Percentiles rank a stretch among this genome's conserved stretches.
Evolutionary conservation across 2,113 vertebrate species (phyloP).

Genomic region (Archilochus colubris): DNA sequence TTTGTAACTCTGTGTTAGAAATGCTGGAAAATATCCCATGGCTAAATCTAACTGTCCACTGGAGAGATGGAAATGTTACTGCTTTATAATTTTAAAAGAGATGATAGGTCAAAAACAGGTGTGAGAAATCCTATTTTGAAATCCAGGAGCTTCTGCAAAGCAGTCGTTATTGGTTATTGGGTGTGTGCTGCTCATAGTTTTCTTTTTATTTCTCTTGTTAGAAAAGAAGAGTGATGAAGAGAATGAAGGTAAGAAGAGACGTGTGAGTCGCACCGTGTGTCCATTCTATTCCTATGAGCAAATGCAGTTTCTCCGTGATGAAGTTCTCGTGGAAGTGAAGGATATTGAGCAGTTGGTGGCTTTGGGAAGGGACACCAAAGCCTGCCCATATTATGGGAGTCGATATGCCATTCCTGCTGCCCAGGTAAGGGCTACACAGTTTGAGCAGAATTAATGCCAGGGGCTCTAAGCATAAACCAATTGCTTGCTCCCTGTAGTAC

Average conservation of each 20-base stretch:
- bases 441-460: not conserved
- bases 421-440: constrained; percentile 64
- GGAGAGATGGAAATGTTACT: not conserved
- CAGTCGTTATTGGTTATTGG: not conserved
- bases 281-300: constrained; percentile 82
- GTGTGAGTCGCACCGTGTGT: constrained; percentile 72
- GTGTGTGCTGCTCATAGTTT: not conserved
- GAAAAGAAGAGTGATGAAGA: constrained; percentile 71
- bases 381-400: constrained; percentile 92
- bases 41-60: not conserved
- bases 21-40: not conserved
- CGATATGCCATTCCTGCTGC: constrained; percentile 88
- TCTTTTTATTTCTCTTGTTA: constrained; percentile 15
- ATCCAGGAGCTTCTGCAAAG: not conserved
- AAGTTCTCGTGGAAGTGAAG: constrained; percentile 83
- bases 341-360: constrained; percentile 91
- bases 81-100: not conserved
- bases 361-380: constrained; percentile 80
- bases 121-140: not conserved
- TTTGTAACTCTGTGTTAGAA: not conserved
- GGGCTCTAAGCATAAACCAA: not conserved
- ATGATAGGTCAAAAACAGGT: not conserved
- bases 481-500: not conserved
- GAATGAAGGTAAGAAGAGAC: constrained; percentile 74
- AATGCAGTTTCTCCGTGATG: constrained; percentile 86